Evolutionary conservation across 2,113 vertebrate species (phyloP), one percentile per base, ranked within the genome.

Genomic region (Mellivora capensis): DNA sequence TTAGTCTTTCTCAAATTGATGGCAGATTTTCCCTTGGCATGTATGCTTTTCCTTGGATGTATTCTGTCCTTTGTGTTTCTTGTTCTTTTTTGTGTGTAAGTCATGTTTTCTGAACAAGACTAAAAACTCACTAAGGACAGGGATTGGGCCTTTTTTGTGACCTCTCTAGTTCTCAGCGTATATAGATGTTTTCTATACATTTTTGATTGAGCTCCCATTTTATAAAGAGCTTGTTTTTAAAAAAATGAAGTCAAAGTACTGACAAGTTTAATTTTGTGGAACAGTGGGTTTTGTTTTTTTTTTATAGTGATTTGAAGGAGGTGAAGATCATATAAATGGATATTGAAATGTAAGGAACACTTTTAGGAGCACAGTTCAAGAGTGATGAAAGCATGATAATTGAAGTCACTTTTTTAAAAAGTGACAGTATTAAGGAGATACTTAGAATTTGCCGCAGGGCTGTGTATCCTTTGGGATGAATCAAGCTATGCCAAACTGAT

Each of bases 211-310:
- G 10, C 54, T 95, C 67, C 39, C 44, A 95, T 94, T 97, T 96
- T 96, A 59, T 76, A 54, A 92, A 84, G 37, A 96, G 44, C 59
- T 92, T 94, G 34, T 84, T 96, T 97, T 97, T 95, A 4, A 91
- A 67, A 93, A 97, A 97, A 74, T 92, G 94, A 96, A 97, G 57
- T 87, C 64, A 96, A 93, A 97, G 57, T 37, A 88, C 67, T 76
- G 80, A 90, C 74, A 91, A 89, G n/a, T 94, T 98, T 87, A 95
- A 93, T 97, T 96, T 96, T 97, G n/a, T 93, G 47, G 57, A 94
- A 96, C 52, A 91, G 74, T 64, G 62, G 34, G 23, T 84, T 93
- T 94, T 72, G 39, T 27, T 76, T 61, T 91, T 91, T 92, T 96
- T 90, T 49, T 87, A 39, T 18, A 90, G 62, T 93, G 69, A 93